Evolutionary conservation across 2,113 vertebrate species (phyloP).

Genomic region (Macaca nemestrina): DNA sequence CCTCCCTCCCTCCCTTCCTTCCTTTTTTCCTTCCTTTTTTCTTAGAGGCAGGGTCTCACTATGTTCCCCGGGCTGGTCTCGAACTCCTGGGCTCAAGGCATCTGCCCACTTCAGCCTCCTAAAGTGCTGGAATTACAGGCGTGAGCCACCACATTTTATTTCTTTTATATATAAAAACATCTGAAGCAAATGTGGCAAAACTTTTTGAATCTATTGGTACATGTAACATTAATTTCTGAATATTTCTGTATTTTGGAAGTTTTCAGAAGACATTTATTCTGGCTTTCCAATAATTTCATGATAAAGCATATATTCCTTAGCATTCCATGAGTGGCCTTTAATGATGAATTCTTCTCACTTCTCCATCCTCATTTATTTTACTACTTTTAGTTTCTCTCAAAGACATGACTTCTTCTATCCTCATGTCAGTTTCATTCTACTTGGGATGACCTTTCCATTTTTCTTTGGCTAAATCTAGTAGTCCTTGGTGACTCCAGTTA

Average conservation of each 20-base stretch:
- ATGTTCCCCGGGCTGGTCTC: too few species aligned
- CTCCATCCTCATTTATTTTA: not conserved
- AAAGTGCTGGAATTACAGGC: too few species aligned
- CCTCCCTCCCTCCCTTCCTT: fast-evolving
- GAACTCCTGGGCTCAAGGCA: too few species aligned
- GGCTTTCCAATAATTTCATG: not conserved
- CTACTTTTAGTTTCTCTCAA: not conserved
- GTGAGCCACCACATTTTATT: not conserved
- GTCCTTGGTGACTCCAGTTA: not conserved
- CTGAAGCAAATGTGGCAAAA: not conserved
- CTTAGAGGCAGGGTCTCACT: too few species aligned
- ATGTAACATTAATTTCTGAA: not conserved
- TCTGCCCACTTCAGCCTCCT: too few species aligned
- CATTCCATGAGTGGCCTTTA: not conserved
- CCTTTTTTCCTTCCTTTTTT: too few species aligned
- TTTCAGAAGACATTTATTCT: not conserved
- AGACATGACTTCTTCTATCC: not conserved
- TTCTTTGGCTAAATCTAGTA: not conserved
- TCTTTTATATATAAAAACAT: not conserved
- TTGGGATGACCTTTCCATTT: not conserved
- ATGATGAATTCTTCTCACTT: not conserved
- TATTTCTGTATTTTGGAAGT: not conserved
- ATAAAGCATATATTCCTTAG: not conserved
- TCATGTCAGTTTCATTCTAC: not conserved
- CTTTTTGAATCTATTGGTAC: not conserved